Evolutionary conservation across 1,140 invertebrate genomes (phyloP), one percentile per base, ranked within the genome.

Genomic region (Druon quercuslanigerum): DNA sequence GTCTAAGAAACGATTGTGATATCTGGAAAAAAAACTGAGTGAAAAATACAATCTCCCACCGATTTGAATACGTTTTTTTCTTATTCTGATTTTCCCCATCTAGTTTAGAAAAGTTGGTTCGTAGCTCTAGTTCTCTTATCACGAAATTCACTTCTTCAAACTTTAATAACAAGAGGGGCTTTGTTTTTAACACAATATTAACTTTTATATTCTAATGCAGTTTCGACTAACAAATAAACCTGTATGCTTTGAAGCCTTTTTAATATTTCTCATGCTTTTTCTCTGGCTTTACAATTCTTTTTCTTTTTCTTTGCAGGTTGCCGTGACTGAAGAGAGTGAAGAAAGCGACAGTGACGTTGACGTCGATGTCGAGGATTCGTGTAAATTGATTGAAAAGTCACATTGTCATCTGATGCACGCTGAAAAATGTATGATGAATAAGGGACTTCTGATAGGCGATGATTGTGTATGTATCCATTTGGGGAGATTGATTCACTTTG

Each of bases 371-470:
- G 94, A 94, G 77, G 94, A 95, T 76, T 86, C 94, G 51, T 92
- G 92, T 79, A 89, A 94, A 81, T 87, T 94, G 13, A 82, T 94
- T 16, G 86, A 92, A 66, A 92, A 93, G 76, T 93, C 93, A 5
- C 87, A 90, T 60, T 91, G 91, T 50, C 92, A 94, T 76, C 87
- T 94, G 17, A 82, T 92, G 50, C 89, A 92, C 70, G 91, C 92
- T 12, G 93, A 94, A 88, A 91, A 90, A 80, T 90, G 92, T n/a
- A 91, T 94, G 56, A 75, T 89, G 70, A 75, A 79, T 73, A 76
- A 90, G 89, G 83, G 88, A 89, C 56, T 90, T 40, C 75, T 87
- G 74, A 81, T 84, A 51, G 80, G 88, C 16, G 85, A 87, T 60
- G 92, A 94, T 79, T 91, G 90, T 84, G 93, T 93, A 92, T 87